These are phyloP conservation scores for Nineta flava DNA, from an alignment of 2,888 invertebrate species.

Conservation along the genomic window DNA sequence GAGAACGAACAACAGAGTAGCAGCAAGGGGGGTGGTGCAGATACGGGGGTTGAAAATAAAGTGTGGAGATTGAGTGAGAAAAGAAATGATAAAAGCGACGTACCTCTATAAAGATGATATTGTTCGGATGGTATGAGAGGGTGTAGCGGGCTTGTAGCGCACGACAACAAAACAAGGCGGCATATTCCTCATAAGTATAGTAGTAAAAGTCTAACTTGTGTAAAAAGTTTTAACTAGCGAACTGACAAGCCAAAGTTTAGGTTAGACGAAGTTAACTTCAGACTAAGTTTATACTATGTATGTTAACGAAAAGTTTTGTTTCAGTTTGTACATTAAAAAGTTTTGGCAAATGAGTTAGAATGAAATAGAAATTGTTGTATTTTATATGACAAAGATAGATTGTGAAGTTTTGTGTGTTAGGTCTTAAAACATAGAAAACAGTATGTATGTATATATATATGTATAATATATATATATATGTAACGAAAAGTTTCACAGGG, in stretches of 20 bases:
- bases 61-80: background rate
- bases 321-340: constrained; percentile 33
- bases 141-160: too few relatives aligned
- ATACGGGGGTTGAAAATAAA: background rate
- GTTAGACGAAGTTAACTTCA: constrained; percentile 14
- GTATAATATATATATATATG: constrained; percentile 6
- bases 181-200: background rate
- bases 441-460: constrained; percentile 4
- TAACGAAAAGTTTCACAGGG: constrained; percentile 7
- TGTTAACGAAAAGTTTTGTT: constrained; percentile 26
- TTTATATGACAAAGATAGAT: constrained; percentile 4
- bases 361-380: background rate
- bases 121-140: too few relatives aligned
- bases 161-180: background rate
- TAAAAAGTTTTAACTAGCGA: constrained; percentile 26
- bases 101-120: background rate
- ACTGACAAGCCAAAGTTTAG: constrained; percentile 23
- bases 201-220: constrained; percentile 6
- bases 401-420: constrained; percentile 7
- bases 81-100: background rate
- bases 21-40: background rate
- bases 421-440: constrained; percentile 7
- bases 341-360: constrained; percentile 20
- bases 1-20: too few relatives aligned
- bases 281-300: constrained; percentile 19